These are phyloP conservation scores for Palythoa grandiflora DNA, from an alignment of 92 coral and sea anemone species.

Conservation along the genomic window DNA sequence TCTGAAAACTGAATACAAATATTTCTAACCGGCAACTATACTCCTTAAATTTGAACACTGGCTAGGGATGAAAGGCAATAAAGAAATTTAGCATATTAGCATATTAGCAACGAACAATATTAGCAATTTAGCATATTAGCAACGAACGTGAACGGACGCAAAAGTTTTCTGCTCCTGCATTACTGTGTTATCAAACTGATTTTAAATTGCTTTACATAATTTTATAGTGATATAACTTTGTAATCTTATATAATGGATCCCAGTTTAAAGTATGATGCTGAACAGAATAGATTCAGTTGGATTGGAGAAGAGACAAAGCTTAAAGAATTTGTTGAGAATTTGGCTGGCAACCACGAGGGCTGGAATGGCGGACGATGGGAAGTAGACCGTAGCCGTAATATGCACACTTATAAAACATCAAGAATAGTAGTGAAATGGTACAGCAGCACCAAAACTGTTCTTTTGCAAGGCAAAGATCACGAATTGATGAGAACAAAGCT, in stretches of 20 bases:
- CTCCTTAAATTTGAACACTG: no score
- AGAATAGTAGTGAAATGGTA: conserved; percentile 38
- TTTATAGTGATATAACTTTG: background rate
- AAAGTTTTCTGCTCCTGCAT: no score
- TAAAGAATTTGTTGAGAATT: background rate
- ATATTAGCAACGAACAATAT: no score
- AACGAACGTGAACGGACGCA: no score
- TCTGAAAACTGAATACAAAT: no score
- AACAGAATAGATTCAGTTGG: background rate
- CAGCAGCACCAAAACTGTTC: conserved; percentile 27
- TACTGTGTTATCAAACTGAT: no score
- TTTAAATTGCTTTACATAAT: background rate
- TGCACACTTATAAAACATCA: conserved; percentile 16
- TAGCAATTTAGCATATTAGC: no score
- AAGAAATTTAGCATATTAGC: no score
- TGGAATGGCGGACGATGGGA: conserved; percentile 48
- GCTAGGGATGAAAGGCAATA: no score
- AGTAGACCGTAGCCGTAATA: conserved; percentile 35
- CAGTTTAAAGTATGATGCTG: background rate
- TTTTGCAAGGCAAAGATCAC: background rate
- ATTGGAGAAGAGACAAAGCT: background rate
- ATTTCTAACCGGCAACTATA: no score
- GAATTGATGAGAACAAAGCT: background rate
- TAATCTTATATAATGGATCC: background rate
- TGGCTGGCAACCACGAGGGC: conserved; percentile 25